These are phyloP conservation scores for Anser cygnoides DNA, from an alignment of 2,113 vertebrate genomes.

Conservation along the genomic window DNA sequence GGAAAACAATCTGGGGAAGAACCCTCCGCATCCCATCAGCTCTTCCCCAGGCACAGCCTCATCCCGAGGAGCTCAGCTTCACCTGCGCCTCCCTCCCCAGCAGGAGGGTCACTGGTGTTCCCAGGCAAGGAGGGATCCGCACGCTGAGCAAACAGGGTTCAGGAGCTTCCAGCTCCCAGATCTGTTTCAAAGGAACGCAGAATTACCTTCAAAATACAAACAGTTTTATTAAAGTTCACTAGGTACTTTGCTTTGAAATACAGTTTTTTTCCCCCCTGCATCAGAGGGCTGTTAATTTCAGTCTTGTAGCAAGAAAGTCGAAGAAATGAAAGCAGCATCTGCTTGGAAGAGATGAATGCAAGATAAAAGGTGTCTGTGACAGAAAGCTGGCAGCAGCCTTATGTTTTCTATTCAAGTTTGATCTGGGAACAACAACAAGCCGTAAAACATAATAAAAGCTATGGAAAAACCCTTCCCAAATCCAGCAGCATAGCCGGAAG, in stretches of 20 bases:
- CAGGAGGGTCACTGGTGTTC: neutral
- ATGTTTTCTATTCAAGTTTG: conserved; percentile 39
- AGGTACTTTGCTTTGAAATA: conserved; percentile 51
- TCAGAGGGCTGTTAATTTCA: conserved; percentile 51
- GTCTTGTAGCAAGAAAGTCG: neutral
- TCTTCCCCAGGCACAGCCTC: fast-evolving
- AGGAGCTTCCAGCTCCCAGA: neutral
- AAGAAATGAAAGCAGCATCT: conserved; percentile 59
- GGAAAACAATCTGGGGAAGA: neutral
- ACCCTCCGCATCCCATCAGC: neutral
- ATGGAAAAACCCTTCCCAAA: conserved; percentile 62
- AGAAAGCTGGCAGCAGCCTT: conserved; percentile 53
- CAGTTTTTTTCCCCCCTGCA: neutral
- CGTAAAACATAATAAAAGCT: conserved; percentile 52
- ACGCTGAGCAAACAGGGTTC: fast-evolving
- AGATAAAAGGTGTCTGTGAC: conserved; percentile 66
- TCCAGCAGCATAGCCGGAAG: conserved; percentile 19
- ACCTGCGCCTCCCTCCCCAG: neutral
- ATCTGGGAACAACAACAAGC: conserved; percentile 37
- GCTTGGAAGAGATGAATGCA: conserved; percentile 48
- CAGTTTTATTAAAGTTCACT: conserved; percentile 27
- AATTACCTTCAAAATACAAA: conserved; percentile 9
- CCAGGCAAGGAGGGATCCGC: neutral
- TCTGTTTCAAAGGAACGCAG: conserved; percentile 18
- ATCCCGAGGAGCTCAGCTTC: neutral